Conservation (phyloP, 2,113 vertebrate genomes). For the Bubo blakistoni region DNA sequence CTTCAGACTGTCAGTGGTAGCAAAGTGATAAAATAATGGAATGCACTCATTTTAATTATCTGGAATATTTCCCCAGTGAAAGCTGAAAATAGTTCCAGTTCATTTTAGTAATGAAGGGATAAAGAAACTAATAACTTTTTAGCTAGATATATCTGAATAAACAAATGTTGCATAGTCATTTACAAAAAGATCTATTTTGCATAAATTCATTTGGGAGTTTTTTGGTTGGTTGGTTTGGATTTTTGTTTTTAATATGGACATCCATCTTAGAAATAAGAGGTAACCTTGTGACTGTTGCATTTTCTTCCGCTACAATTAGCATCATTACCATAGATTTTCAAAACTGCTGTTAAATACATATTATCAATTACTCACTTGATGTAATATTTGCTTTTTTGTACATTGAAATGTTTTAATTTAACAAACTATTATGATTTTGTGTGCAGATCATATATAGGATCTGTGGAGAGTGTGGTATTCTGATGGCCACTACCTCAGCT, state of each 20-base stretch:
- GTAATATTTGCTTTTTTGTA: neutral
- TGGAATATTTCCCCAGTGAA: neutral
- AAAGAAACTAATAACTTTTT: neutral
- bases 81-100: neutral
- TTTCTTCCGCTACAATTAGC: neutral
- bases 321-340: neutral
- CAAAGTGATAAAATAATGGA: neutral
- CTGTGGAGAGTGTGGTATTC: neutral
- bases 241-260: neutral
- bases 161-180: neutral
- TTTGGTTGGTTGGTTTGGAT: neutral
- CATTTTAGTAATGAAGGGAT: neutral
- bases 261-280: neutral
- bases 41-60: neutral
- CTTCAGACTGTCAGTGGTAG: neutral
- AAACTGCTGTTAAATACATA: neutral
- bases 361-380: neutral
- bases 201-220: neutral
- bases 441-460: neutral
- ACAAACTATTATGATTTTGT: neutral
- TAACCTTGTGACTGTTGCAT: neutral
- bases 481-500: neutral
- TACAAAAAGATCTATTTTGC: neutral
- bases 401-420: constrained; percentile 26
- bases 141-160: neutral